These are phyloP conservation scores for Amblyteles armatorius DNA, from an alignment of 2,888 invertebrate genomes.

Conservation along the genomic window DNA sequence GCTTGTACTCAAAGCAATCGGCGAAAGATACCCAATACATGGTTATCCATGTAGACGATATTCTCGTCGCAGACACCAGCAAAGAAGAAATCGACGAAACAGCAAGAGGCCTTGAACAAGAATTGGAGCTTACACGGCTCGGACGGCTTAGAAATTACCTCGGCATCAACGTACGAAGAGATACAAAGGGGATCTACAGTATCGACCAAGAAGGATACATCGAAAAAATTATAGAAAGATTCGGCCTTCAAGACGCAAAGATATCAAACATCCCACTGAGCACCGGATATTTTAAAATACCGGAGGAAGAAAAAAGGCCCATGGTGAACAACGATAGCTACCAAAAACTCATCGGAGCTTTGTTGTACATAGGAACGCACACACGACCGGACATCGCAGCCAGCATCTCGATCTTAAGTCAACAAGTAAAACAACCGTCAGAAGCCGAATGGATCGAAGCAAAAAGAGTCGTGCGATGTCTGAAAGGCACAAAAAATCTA, in stretches of 20 bases:
- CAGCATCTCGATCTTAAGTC: constrained; percentile 65
- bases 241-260: constrained; percentile 64
- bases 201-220: constrained; percentile 66
- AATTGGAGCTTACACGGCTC: constrained; percentile 59
- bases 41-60: constrained; percentile 61
- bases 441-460: constrained; percentile 63
- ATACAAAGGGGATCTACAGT: constrained; percentile 54
- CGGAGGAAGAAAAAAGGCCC: constrained; percentile 16
- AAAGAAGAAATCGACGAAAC: constrained; percentile 39
- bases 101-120: constrained; percentile 23
- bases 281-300: constrained; percentile 53
- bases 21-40: constrained; percentile 30
- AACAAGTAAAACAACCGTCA: constrained; percentile 50
- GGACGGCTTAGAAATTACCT: constrained; percentile 58
- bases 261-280: constrained; percentile 60
- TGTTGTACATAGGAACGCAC: constrained; percentile 65
- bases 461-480: constrained; percentile 63
- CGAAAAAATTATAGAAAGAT: constrained; percentile 55
- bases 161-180: constrained; percentile 54
- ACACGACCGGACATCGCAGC: constrained; percentile 65
- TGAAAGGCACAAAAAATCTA: constrained; percentile 61
- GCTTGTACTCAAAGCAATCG: constrained; percentile 65
- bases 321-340: constrained; percentile 39
- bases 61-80: constrained; percentile 46
- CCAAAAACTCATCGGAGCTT: constrained; percentile 57